Percentiles rank a stretch among this genome's conserved stretches.
phyloP scores from a whole-genome alignment of 2,113 vertebrate species.

The Dunckerocampus dactyliophorus region DNA sequence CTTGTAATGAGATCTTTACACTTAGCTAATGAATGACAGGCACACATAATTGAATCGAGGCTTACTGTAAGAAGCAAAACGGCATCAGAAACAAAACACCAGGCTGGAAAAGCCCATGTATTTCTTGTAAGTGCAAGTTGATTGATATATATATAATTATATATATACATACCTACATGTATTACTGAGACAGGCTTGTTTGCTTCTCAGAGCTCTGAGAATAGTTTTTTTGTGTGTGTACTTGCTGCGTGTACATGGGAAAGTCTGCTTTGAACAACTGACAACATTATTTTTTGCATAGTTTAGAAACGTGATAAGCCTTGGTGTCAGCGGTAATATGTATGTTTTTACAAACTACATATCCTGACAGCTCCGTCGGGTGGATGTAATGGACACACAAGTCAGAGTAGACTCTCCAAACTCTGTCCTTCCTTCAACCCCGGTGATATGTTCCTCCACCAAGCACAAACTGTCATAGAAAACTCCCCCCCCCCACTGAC shows the following conservation, averaged over 20 bases:
- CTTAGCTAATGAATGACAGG: slow-evolving; percentile 34
- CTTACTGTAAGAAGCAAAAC: background rate
- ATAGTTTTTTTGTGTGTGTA: slow-evolving; percentile 6
- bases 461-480: slow-evolving; percentile 24
- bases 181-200: slow-evolving; percentile 11
- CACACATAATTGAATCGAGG: slow-evolving; percentile 24
- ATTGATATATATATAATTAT: background rate
- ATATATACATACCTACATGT: background rate
- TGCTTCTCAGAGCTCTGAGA: slow-evolving; percentile 7
- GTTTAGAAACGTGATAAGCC: slow-evolving; percentile 43
- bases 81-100: slow-evolving; percentile 1
- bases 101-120: background rate
- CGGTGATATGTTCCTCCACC: slow-evolving; percentile 49
- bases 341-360: slow-evolving; percentile 51
- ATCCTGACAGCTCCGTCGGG: slow-evolving; percentile 17
- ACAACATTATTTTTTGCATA: slow-evolving; percentile 20
- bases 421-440: slow-evolving; percentile 27
- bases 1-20: slow-evolving; percentile 33
- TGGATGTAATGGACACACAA: slow-evolving; percentile 23
- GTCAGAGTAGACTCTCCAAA: slow-evolving; percentile 39
- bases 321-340: slow-evolving; percentile 21
- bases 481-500: slow-evolving; percentile 26
- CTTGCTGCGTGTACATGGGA: background rate
- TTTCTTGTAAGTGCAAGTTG: background rate
- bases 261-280: slow-evolving; percentile 11